phyloP scores from a whole-genome alignment of 2,888 invertebrate genomes.

The Hoplodrina ambigua region DNA sequence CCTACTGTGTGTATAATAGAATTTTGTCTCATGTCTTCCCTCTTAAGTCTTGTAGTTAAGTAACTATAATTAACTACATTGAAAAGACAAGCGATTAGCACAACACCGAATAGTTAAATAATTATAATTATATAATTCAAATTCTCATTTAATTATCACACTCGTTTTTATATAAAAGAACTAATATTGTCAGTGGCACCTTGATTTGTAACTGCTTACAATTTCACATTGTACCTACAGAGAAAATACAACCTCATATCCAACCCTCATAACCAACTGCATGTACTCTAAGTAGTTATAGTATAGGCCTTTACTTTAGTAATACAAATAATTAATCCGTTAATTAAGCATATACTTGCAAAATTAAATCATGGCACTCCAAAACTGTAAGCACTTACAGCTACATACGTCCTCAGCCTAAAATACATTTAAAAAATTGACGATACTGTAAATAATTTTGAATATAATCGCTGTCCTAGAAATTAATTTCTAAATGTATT shows the following conservation, averaged over 20 bases:
- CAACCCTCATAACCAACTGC: constrained; percentile 23
- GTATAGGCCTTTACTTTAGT: constrained; percentile 33
- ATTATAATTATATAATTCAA: constrained; percentile 61
- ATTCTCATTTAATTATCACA: constrained; percentile 66
- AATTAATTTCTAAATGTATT: constrained; percentile 38
- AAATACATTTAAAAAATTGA: constrained; percentile 42
- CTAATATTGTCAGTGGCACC: constrained; percentile 88
- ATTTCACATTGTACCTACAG: constrained; percentile 57
- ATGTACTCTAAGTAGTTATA: constrained; percentile 48
- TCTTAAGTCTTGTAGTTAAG: constrained; percentile 65
- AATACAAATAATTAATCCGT: constrained; percentile 36
- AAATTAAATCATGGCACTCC: constrained; percentile 26
- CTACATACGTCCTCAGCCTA: constrained; percentile 28
- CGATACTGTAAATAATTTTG: constrained; percentile 47
- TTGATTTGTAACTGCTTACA: constrained; percentile 72
- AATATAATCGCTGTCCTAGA: constrained; percentile 51
- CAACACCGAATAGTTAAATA: constrained; percentile 63
- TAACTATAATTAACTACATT: constrained; percentile 62
- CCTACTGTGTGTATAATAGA: constrained; percentile 63
- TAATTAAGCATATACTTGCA: constrained; percentile 28
- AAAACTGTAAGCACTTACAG: constrained; percentile 63
- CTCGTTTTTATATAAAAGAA: constrained; percentile 72
- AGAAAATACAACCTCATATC: constrained; percentile 55
- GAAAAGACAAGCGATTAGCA: constrained; percentile 65
- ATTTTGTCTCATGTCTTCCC: constrained; percentile 63